Evolutionary conservation across 2,113 vertebrate genomes (phyloP).

Genomic region (Platichthys stellatus): DNA sequence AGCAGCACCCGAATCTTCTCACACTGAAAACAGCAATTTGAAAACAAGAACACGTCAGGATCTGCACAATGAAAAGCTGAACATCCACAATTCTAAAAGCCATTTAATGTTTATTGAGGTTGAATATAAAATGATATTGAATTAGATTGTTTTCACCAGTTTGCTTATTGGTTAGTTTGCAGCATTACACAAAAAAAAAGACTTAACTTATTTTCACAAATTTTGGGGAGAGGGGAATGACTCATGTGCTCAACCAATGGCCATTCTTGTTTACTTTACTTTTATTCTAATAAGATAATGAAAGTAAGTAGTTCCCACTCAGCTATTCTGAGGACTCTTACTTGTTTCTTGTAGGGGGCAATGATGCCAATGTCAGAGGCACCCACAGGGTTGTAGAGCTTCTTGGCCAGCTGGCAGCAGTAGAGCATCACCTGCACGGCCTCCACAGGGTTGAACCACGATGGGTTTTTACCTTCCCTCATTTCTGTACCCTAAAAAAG

Average conservation of each 20-base stretch:
- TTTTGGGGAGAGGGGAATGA: too few species aligned
- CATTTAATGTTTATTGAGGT: background rate
- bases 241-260: too few species aligned
- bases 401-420: slow-evolving; percentile 90
- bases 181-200: too few species aligned
- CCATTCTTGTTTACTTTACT: too few species aligned
- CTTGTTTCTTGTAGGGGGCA: slow-evolving; percentile 94
- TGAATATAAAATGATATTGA: background rate
- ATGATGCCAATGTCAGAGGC: slow-evolving; percentile 89
- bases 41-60: background rate
- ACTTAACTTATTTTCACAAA: too few species aligned
- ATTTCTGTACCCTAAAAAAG: slow-evolving; percentile 87
- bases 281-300: background rate
- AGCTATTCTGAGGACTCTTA: slow-evolving; percentile 42
- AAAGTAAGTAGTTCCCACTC: background rate
- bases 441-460: slow-evolving; percentile 94
- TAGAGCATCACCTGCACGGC: slow-evolving; percentile 94
- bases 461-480: slow-evolving; percentile 89
- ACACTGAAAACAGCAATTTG: slow-evolving; percentile 76
- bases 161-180: background rate
- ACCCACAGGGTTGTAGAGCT: slow-evolving; percentile 79
- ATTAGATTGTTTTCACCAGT: background rate
- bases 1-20: slow-evolving; percentile 93
- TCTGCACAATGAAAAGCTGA: background rate
- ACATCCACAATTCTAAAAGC: background rate